A percentile compares a stretch with the other conserved stretches of the same genome.
Evolutionary conservation across 2,888 invertebrate genomes (phyloP).

Genomic region (Rosalia funebris): DNA sequence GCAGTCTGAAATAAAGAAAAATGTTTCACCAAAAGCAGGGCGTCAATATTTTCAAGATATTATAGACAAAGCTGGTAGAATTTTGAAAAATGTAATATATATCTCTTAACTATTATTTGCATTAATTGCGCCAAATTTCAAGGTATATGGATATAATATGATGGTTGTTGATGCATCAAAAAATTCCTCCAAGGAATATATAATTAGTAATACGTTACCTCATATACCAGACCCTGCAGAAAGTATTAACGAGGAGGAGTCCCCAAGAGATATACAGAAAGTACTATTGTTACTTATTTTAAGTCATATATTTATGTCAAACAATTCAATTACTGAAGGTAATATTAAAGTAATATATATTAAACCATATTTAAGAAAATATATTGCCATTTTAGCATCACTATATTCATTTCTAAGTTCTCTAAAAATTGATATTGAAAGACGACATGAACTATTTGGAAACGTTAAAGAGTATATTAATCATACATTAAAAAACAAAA

Average conservation of each 20-base stretch:
- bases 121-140: constrained; percentile 22
- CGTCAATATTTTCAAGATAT: constrained; percentile 46
- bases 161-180: constrained; percentile 41
- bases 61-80: constrained; percentile 38
- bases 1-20: constrained; percentile 47
- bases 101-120: not conserved
- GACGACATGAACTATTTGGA: constrained; percentile 49
- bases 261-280: constrained; percentile 46
- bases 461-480: constrained; percentile 51
- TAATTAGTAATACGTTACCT: constrained; percentile 49
- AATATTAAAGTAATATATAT: constrained; percentile 20
- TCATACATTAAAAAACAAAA: constrained; percentile 46
- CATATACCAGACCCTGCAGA: constrained; percentile 41
- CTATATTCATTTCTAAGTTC: constrained; percentile 49
- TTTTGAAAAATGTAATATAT: constrained; percentile 44
- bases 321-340: constrained; percentile 49
- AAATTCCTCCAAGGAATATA: constrained; percentile 45
- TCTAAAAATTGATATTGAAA: constrained; percentile 48
- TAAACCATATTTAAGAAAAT: no score
- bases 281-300: constrained; percentile 50
- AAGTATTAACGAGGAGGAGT: constrained; percentile 31
- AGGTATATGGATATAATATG: constrained; percentile 53
- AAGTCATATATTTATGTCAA: constrained; percentile 53
- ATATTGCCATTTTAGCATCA: constrained; percentile 44
- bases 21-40: constrained; percentile 43